Base-by-base conservation (phyloP, 2,888 invertebrate genomes). In the Leucophora obtusa region DNA sequence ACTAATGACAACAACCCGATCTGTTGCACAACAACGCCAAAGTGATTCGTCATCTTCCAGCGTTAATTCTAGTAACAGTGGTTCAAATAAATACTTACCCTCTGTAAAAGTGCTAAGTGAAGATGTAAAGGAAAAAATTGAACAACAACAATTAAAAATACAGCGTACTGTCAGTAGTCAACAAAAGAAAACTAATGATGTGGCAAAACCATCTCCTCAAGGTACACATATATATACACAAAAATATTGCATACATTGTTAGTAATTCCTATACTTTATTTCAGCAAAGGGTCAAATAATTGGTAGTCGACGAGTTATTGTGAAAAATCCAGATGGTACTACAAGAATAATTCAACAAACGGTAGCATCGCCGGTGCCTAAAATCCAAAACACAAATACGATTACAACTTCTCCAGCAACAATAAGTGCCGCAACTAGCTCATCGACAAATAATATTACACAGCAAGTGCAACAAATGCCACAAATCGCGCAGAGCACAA, bases 101-200 rank as follows among this genome's bases (percentile, higher is more conserved):
- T 92, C 93, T 0, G 93, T 84, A 0, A 88, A 87, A 38, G 74
- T 79, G 4, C 18, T 51, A 28, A 84, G 75, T 56, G 88, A 88
- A 93, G 96, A 96, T 86, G 93, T 95, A 81, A 96, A 96, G 89
- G 97, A 97, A 85, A 96, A 96, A 89, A 94, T 97, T 94, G 97
- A 98, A 87, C 96, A 96, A 83, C 96, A 97, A 83, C 96, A 97
- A 87, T 90, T 98, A 83, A 94, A 96, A 74, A 92, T 96, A 85
- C 98, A 98, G 88, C 91, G 97, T 80, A 3, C 66, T n/a, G 95
- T 96, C 21, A 96, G 96, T 0, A 96, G 96, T 90, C 96, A 97
- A 86, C 97, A 97, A 77, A 97, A 97, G 89, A 92, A 96, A 0
- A 86, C 94, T 47, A 60, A 38, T 4, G 95, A 95, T 87, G 89